Conservation (phyloP, 2,797 vertebrate species). For the Anguilla marmorata region DNA sequence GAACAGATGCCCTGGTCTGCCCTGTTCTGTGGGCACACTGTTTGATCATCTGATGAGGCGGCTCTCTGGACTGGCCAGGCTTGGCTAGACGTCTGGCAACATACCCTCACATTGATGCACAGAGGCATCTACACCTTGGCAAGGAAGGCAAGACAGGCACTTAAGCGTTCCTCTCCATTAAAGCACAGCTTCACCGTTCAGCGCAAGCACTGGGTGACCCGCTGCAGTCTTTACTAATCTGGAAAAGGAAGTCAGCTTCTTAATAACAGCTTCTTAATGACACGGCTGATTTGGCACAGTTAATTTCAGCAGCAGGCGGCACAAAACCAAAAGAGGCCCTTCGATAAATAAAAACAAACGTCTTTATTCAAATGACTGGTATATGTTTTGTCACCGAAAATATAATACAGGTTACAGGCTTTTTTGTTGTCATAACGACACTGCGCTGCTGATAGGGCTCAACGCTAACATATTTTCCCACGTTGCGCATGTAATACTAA, state of each 20-base stretch:
- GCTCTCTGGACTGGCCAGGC: neutral
- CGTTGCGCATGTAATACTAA: too few species aligned
- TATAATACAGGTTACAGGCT: neutral
- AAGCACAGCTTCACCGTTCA: too few species aligned
- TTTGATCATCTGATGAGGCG: neutral
- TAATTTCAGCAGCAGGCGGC: neutral
- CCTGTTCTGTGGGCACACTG: neutral
- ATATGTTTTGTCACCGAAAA: neutral
- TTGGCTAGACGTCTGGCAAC: neutral
- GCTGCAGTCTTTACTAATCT: neutral
- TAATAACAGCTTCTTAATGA: neutral
- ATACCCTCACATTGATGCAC: neutral
- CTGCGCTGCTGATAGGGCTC: neutral
- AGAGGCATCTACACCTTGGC: neutral
- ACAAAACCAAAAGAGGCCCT: too few species aligned
- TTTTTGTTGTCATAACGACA: neutral
- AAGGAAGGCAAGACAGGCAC: too few species aligned
- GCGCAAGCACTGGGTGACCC: neutral
- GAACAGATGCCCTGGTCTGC: neutral
- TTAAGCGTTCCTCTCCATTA: neutral
- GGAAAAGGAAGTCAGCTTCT: neutral
- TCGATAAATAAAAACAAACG: too few species aligned
- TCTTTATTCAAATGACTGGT: neutral
- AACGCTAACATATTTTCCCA: too few species aligned
- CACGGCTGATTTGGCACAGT: neutral